Conservation (phyloP, 1,140 invertebrate species). For the Heliconius melpomene region DNA sequence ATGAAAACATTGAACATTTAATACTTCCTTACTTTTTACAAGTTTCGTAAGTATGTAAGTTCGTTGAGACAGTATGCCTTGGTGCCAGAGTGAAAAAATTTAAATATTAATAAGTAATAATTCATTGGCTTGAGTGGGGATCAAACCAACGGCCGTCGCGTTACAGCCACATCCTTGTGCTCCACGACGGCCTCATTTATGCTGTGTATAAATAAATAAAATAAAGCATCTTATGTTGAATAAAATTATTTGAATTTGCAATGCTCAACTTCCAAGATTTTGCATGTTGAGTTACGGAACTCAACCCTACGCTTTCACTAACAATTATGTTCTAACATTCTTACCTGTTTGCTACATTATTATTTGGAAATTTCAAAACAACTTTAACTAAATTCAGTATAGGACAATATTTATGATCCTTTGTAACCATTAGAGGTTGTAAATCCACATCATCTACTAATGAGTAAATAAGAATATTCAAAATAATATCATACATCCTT, state of each 20-base stretch:
- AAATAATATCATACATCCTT: constrained; percentile 39
- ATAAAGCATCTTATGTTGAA: too few relatives aligned
- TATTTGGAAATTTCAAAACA: constrained; percentile 43
- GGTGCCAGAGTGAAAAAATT: too few relatives aligned
- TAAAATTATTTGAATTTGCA: too few relatives aligned
- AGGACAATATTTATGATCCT: constrained; percentile 38
- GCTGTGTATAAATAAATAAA: too few relatives aligned
- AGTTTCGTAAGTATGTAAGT: too few relatives aligned
- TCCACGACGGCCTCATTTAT: too few relatives aligned
- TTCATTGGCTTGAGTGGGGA: too few relatives aligned
- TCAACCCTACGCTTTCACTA: too few relatives aligned
- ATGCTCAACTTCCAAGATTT: too few relatives aligned
- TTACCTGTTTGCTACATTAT: constrained; percentile 34
- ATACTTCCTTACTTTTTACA: background rate
- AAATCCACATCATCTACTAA: constrained; percentile 51
- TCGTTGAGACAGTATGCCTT: too few relatives aligned
- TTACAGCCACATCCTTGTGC: too few relatives aligned
- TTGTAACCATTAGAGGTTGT: constrained; percentile 43
- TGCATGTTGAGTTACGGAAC: background rate
- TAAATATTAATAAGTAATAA: constrained; percentile 8
- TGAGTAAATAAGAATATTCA: constrained; percentile 46
- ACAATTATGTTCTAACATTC: background rate
- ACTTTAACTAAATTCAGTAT: constrained; percentile 46
- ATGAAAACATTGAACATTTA: constrained; percentile 22
- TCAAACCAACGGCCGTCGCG: too few relatives aligned